Conservation (phyloP, 2,888 invertebrate species). For the Nephrocerus scutellatus region DNA sequence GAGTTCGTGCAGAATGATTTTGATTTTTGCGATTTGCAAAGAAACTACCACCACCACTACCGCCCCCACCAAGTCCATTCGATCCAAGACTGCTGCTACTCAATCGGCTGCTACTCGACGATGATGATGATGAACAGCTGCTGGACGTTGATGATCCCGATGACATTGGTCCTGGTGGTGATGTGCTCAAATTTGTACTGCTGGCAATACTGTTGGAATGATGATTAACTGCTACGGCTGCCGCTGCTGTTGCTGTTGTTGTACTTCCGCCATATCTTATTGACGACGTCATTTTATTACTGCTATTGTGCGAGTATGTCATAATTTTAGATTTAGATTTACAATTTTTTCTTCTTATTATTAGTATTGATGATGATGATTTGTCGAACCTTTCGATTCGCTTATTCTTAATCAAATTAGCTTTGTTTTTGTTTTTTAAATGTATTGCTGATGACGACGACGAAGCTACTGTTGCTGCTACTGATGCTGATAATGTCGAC, state of each 20-base stretch:
- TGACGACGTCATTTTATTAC: constrained; percentile 42
- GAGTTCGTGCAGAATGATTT: constrained; percentile 25
- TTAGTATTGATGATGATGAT: too few relatives aligned
- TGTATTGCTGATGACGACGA: too few relatives aligned
- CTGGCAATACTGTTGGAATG: constrained; percentile 49
- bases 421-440: too few relatives aligned
- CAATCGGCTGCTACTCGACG: constrained; percentile 19
- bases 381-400: too few relatives aligned
- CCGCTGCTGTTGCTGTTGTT: constrained; percentile 36
- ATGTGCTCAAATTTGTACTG: constrained; percentile 43
- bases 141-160: constrained; percentile 28
- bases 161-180: constrained; percentile 33
- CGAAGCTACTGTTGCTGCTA: too few relatives aligned
- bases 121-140: constrained; percentile 22
- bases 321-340: too few relatives aligned
- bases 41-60: constrained; percentile 27
- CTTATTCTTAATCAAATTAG: too few relatives aligned
- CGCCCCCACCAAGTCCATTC: constrained; percentile 27
- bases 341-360: too few relatives aligned
- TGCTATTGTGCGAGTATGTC: constrained; percentile 49
- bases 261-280: constrained; percentile 34
- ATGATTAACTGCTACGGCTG: constrained; percentile 37
- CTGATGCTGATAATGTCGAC: too few relatives aligned
- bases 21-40: constrained; percentile 32
- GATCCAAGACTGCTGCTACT: constrained; percentile 19